Conservation (phyloP, 30 jellyfish, hydroid and myxozoan genomes). For the Chrysaora quinquecirrha region DNA sequence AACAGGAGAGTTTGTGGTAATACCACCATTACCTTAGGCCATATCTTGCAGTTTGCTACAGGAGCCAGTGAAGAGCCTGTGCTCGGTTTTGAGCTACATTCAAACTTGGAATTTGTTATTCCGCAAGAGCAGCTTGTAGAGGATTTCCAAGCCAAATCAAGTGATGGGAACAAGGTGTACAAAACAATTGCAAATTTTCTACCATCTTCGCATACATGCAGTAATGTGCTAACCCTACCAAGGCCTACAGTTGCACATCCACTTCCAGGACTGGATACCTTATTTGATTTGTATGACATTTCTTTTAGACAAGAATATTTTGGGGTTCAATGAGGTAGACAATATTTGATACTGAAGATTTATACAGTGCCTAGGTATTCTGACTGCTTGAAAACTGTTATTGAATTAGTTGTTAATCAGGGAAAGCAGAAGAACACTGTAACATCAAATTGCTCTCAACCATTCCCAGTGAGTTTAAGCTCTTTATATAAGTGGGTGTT, state of each 20-base stretch:
- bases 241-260: neutral
- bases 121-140: constrained; percentile 4
- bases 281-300: constrained; percentile 5
- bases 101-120: constrained; percentile 8
- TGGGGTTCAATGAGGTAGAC: neutral
- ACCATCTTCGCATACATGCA: constrained; percentile 10
- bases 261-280: neutral
- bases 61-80: constrained; percentile 47
- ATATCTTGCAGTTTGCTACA: constrained; percentile 16
- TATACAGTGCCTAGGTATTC: neutral
- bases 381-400: neutral
- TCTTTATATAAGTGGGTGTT: too few relatives aligned
- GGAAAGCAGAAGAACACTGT: too few relatives aligned
- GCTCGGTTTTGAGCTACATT: constrained; percentile 15
- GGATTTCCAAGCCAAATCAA: neutral
- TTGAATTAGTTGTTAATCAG: neutral
- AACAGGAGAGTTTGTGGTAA: constrained; percentile 1
- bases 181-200: neutral
- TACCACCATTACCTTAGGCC: neutral
- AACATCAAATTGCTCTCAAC: too few relatives aligned
- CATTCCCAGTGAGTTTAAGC: too few relatives aligned
- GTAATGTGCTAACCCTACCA: constrained; percentile 1
- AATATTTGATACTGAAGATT: too few relatives aligned
- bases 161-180: too few relatives aligned
- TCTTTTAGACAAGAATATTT: neutral